Evolutionary conservation across 1,140 invertebrate genomes (phyloP).

Genomic region (Calycopis cecrops): DNA sequence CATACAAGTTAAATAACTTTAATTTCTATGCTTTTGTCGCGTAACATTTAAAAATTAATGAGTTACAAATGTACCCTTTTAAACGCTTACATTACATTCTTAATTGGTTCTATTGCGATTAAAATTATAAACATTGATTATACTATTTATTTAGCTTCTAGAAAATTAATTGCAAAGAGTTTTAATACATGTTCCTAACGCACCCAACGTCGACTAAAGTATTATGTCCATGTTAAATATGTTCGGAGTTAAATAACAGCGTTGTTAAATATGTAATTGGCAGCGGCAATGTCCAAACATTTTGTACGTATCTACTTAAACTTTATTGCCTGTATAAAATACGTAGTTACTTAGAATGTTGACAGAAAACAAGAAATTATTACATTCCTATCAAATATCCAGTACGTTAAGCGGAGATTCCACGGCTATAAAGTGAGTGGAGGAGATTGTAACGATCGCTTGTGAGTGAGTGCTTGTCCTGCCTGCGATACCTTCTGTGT

Average conservation of each 20-base stretch:
- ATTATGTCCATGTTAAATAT: slow-evolving; percentile 5
- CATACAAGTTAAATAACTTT: no score
- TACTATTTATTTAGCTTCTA: no score
- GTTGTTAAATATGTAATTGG: slow-evolving; percentile 17
- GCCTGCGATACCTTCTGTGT: neutral
- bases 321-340: slow-evolving; percentile 17
- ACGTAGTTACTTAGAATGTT: slow-evolving; percentile 21
- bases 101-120: no score
- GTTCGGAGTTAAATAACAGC: slow-evolving; percentile 7
- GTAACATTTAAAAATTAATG: no score
- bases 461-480: slow-evolving; percentile 7
- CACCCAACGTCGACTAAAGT: slow-evolving; percentile 3
- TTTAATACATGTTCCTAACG: neutral
- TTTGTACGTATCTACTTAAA: slow-evolving; percentile 13
- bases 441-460: slow-evolving; percentile 27
- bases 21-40: no score
- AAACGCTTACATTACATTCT: no score
- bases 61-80: no score
- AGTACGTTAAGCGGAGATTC: slow-evolving; percentile 27
- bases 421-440: slow-evolving; percentile 30
- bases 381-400: slow-evolving; percentile 22
- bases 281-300: slow-evolving; percentile 16
- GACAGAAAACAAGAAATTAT: slow-evolving; percentile 30
- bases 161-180: no score
- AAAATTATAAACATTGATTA: no score